Evolutionary conservation across 2,888 invertebrate species (phyloP).

Genomic region (Halocaridina rubra): DNA sequence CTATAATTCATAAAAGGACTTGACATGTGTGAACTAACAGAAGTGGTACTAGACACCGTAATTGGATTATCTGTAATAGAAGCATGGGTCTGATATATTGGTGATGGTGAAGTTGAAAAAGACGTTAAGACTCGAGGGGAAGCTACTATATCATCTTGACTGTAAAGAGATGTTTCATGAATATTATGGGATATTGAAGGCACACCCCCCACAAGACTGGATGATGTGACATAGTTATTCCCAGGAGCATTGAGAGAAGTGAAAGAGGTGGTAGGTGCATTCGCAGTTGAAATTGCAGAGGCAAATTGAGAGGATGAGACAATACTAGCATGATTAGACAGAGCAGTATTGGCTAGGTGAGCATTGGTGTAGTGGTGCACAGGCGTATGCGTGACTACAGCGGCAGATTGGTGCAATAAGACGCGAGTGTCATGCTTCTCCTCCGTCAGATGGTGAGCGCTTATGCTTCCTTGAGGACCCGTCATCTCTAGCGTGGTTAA

Average conservation of each 20-base stretch:
- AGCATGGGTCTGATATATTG: background rate
- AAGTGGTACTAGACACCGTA: background rate
- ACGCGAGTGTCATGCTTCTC: conserved; percentile 9
- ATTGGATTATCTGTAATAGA: background rate
- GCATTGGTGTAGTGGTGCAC: conserved; percentile 3
- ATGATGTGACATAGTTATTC: background rate
- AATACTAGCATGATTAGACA: conserved; percentile 18
- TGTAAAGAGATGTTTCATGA: background rate
- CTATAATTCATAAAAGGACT: background rate
- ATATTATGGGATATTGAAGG: background rate
- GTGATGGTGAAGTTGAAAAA: background rate
- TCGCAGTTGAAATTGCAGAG: background rate
- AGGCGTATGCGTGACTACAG: conserved; percentile 22
- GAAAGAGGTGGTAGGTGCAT: background rate
- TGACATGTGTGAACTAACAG: background rate
- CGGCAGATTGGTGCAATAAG: conserved; percentile 32
- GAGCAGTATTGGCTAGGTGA: background rate
- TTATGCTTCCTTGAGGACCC: conserved; percentile 13
- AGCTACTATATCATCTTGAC: background rate
- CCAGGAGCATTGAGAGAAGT: background rate
- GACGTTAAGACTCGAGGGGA: background rate
- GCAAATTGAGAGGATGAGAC: background rate
- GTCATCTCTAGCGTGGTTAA: conserved; percentile 17
- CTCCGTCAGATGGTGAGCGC: conserved; percentile 24
- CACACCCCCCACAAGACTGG: background rate